phyloP scores from a whole-genome alignment of 2,797 vertebrate genomes.

The Discoglossus pictus region DNA sequence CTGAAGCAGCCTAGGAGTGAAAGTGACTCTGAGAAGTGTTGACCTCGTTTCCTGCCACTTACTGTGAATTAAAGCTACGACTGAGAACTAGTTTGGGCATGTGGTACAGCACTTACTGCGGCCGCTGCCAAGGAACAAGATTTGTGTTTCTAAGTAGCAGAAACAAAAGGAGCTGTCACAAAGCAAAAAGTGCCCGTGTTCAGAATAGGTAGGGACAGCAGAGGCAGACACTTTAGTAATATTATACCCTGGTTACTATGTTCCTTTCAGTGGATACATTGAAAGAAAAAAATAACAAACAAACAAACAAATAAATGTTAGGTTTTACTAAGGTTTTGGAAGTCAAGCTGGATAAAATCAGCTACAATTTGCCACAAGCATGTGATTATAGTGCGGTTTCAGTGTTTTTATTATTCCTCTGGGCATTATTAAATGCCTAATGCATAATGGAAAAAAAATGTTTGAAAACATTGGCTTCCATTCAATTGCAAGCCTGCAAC shows the following conservation, averaged over 20 bases:
- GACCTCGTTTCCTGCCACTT: slow-evolving; percentile 78
- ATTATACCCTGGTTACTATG: slow-evolving; percentile 59
- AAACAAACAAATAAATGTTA: slow-evolving; percentile 56
- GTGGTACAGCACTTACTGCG: slow-evolving; percentile 69
- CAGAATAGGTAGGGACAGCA: slow-evolving; percentile 55
- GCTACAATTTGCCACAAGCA: slow-evolving; percentile 54
- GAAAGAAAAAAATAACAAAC: slow-evolving; percentile 65
- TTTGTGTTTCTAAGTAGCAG: slow-evolving; percentile 81
- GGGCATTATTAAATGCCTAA: slow-evolving; percentile 59
- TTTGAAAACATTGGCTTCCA: no score
- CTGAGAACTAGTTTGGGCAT: slow-evolving; percentile 77
- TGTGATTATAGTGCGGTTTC: slow-evolving; percentile 51
- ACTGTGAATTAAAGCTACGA: slow-evolving; percentile 80
- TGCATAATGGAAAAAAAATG: no score
- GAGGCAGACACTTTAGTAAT: slow-evolving; percentile 59
- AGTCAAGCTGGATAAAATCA: slow-evolving; percentile 59
- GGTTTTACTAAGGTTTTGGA: slow-evolving; percentile 50
- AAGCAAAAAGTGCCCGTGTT: slow-evolving; percentile 61
- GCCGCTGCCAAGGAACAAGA: slow-evolving; percentile 74
- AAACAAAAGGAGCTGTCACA: slow-evolving; percentile 74
- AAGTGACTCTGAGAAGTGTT: slow-evolving; percentile 70
- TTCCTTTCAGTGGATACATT: slow-evolving; percentile 57
- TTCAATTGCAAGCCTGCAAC: no score
- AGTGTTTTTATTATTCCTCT: slow-evolving; percentile 58
- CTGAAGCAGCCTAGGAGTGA: slow-evolving; percentile 65